Conservation (phyloP, 2,797 vertebrate genomes). For the Lates japonicus region DNA sequence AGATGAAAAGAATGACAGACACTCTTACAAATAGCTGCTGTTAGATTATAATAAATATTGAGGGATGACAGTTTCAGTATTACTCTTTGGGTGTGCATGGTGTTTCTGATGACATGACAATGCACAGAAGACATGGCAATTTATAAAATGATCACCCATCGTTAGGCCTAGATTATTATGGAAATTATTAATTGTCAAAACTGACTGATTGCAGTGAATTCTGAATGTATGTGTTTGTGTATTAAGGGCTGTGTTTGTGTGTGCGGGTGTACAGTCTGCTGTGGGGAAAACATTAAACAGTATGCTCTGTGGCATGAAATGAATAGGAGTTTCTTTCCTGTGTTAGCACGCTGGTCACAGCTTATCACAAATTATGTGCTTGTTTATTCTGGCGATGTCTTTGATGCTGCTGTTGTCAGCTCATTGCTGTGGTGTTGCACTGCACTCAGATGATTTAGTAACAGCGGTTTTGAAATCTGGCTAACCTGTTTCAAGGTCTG, state of each 20-base stretch:
- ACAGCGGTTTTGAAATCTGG: neutral
- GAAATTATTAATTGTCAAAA: slow-evolving; percentile 36
- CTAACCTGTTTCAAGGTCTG: slow-evolving; percentile 4
- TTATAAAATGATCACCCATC: slow-evolving; percentile 55
- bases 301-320: slow-evolving; percentile 13
- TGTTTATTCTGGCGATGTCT: slow-evolving; percentile 36
- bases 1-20: neutral
- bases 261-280: slow-evolving; percentile 3
- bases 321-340: slow-evolving; percentile 12
- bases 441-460: neutral
- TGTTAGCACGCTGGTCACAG: slow-evolving; percentile 36
- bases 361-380: slow-evolving; percentile 39
- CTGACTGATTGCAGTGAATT: slow-evolving; percentile 37
- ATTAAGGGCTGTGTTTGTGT: neutral
- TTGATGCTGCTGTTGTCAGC: slow-evolving; percentile 29
- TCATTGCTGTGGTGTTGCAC: slow-evolving; percentile 10
- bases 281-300: slow-evolving; percentile 5
- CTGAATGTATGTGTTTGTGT: neutral
- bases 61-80: slow-evolving; percentile 47
- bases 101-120: slow-evolving; percentile 31
- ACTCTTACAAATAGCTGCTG: slow-evolving; percentile 29
- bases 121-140: slow-evolving; percentile 28
- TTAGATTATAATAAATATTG: slow-evolving; percentile 47
- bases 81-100: slow-evolving; percentile 11
- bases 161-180: slow-evolving; percentile 35